Evolutionary conservation across 2,888 invertebrate species (phyloP).

Genomic region (Aelia acuminata): DNA sequence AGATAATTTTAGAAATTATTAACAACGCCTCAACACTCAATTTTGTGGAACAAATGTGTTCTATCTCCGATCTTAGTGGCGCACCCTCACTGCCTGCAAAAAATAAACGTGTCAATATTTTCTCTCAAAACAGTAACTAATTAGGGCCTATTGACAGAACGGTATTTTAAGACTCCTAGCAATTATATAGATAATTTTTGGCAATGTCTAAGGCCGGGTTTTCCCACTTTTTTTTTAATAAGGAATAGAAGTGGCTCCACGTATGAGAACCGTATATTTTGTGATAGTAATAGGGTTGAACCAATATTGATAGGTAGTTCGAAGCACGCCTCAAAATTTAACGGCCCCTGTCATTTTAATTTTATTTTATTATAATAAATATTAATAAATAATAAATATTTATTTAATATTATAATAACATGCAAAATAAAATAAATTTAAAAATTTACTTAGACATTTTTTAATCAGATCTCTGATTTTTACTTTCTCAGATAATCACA

Average conservation of each 20-base stretch:
- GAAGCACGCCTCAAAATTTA: neutral
- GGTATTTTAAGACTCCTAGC: neutral
- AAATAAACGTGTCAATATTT: conserved; percentile 1
- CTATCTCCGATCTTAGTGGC: neutral
- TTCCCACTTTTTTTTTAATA: neutral
- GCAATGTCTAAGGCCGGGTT: neutral
- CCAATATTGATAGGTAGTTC: neutral
- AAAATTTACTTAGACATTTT: no score
- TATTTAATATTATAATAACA: no score
- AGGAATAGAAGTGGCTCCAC: neutral
- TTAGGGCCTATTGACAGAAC: neutral
- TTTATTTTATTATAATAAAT: neutral
- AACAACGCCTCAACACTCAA: neutral
- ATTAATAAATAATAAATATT: no score
- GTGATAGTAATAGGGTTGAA: neutral
- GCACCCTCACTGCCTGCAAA: neutral
- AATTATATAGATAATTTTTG: neutral
- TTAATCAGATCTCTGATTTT: no score
- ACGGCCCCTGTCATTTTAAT: neutral
- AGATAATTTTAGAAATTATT: neutral
- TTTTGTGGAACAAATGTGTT: neutral
- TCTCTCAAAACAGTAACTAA: conserved; percentile 17
- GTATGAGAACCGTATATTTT: neutral
- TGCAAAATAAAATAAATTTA: no score
- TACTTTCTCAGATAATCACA: no score